Base-by-base conservation (phyloP, 37 sponge, comb jelly and placozoan genomes). In the Tethya wilhelma region DNA sequence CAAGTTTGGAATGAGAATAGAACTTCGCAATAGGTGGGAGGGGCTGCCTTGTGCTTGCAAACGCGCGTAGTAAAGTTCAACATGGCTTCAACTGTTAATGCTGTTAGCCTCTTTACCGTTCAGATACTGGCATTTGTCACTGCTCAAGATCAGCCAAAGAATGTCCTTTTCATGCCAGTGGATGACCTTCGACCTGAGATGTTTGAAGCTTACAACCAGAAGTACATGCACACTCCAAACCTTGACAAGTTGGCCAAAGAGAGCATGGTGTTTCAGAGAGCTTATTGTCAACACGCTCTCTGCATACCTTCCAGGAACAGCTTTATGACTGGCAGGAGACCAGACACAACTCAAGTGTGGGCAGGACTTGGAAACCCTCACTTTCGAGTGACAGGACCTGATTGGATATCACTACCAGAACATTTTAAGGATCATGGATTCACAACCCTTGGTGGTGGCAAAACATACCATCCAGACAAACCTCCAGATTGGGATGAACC, bases 401-500 rank as follows among this genome's bases (percentile, higher is more conserved):
- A 80, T 26, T 80, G 82, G 82, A 71, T 71, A 20, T 49, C 82
- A n/a, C 49, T 80, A 19, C 82, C 82, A 23, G 46, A 80, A 34
- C 68, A 80, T 44, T 80, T 80, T 26, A 74, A 80, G 39, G 40
- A 74, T 3, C 23, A 80, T 53, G 82, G 82, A 2, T 80, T 59
- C 44, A 44, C 68, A 2, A 62, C 82, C 1, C 46, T 63, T 26
- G 82, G 82, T 55, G 82, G 69, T 20, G 82, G 82, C 58, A 80
- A 80, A 75, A 73, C 68, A 12, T 80, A 43, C 38, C 82, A 80
- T 19, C 57, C 49, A 4, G 44, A 26, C 4, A 33, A 5, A 31
- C 82, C 82, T 14, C 82, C 82, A 22, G 14, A 80, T 8, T 71
- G 56, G 53, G 82, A 80, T 43, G 71, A 73, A 49, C 82, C 82